Evolutionary conservation across 2,797 vertebrate genomes (phyloP).

Genomic region (Lycodopsis pacificus): DNA sequence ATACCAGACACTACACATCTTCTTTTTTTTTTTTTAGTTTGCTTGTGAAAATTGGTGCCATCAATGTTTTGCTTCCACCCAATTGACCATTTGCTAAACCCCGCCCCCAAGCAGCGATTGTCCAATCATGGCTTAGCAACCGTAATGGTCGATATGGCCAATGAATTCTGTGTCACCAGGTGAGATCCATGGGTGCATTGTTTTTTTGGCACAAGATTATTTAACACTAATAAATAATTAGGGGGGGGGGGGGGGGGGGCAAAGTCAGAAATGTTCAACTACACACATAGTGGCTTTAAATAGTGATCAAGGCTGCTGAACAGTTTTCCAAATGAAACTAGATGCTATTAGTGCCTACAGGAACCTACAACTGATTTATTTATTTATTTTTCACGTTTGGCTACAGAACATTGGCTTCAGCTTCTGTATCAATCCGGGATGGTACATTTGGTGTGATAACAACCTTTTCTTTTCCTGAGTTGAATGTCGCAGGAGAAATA

Average conservation of each 20-base stretch:
- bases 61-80: not conserved
- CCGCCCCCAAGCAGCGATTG: not conserved
- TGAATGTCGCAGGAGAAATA: slow-evolving; percentile 11
- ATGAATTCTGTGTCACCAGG: not conserved
- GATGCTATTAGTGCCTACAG: not conserved
- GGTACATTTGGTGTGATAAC: slow-evolving; percentile 1
- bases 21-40: not conserved
- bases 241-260: not conserved
- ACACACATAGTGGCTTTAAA: not conserved
- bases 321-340: slow-evolving; percentile 1
- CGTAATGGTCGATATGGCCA: not conserved
- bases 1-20: not conserved
- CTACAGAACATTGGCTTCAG: slow-evolving; percentile 1
- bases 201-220: not conserved
- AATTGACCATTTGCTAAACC: slow-evolving; percentile 24
- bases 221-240: not conserved
- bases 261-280: not conserved
- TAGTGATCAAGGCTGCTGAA: slow-evolving; percentile 6
- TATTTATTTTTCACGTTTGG: not conserved
- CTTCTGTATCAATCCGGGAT: not conserved
- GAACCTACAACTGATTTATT: not conserved
- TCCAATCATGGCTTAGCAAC: slow-evolving; percentile 2
- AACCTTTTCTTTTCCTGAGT: not conserved
- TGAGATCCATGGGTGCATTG: not conserved
- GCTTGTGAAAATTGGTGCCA: not conserved